These are phyloP conservation scores for Toxotes chatareus DNA, from an alignment of 2,113 vertebrate genomes.

Conservation along the genomic window DNA sequence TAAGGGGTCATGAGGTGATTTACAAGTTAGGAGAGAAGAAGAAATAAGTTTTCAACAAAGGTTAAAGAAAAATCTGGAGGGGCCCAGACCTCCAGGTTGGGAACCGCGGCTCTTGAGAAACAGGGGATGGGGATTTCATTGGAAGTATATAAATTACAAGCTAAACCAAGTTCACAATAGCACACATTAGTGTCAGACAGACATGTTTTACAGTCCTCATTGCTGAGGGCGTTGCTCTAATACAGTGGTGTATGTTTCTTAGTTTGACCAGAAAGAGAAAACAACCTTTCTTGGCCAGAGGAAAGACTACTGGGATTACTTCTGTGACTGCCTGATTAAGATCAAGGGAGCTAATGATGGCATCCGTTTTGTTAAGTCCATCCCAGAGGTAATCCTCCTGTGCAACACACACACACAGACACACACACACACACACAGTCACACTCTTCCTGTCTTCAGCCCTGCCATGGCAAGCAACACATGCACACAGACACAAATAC, in stretches of 20 bases:
- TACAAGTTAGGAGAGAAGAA: too few relatives aligned
- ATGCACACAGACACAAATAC: slow-evolving; percentile 37
- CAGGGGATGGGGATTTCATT: too few relatives aligned
- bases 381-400: slow-evolving; percentile 89
- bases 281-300: slow-evolving; percentile 90
- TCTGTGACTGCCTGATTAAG: slow-evolving; percentile 94
- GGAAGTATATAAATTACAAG: too few relatives aligned
- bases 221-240: slow-evolving; percentile 1
- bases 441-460: not conserved
- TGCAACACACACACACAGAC: slow-evolving; percentile 34
- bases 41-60: too few relatives aligned
- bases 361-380: slow-evolving; percentile 96
- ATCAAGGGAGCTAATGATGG: slow-evolving; percentile 96
- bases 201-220: not conserved
- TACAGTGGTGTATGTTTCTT: slow-evolving; percentile 10
- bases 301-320: slow-evolving; percentile 99
- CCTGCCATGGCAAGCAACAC: slow-evolving; percentile 30
- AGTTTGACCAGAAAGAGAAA: slow-evolving; percentile 99
- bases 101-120: not conserved
- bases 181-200: not conserved
- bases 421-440: slow-evolving; percentile 4
- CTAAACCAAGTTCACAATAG: too few relatives aligned
- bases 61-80: too few relatives aligned
- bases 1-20: not conserved
- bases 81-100: not conserved